A percentile compares a stretch with the other conserved stretches of the same genome.
Evolutionary conservation across 2,797 vertebrate genomes (phyloP).

Genomic region (Centropyge bicolor): DNA sequence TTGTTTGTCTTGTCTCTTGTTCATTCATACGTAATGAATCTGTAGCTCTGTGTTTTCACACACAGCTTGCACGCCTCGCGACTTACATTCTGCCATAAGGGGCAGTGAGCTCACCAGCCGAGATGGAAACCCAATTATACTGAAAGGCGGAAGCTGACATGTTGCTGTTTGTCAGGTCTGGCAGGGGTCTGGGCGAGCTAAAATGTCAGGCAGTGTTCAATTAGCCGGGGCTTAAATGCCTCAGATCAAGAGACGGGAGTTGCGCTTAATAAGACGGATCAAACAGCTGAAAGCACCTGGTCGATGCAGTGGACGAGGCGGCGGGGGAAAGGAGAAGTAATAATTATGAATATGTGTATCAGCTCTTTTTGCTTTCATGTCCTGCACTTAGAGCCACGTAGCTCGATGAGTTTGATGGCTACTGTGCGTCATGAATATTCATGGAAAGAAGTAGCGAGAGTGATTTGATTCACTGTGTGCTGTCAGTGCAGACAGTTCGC

Average conservation of each 20-base stretch:
- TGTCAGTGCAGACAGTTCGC: constrained; percentile 28
- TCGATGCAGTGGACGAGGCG: constrained; percentile 34
- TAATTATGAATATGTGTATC: constrained; percentile 50
- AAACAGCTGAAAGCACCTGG: constrained; percentile 61
- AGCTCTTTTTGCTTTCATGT: constrained; percentile 44
- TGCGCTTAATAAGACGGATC: constrained; percentile 66
- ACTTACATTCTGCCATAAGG: constrained; percentile 22
- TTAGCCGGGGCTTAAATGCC: constrained; percentile 70
- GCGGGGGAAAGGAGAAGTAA: constrained; percentile 2
- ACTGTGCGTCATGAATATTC: constrained; percentile 51
- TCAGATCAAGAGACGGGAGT: constrained; percentile 62
- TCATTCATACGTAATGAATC: constrained; percentile 57
- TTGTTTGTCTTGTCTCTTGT: constrained; percentile 45
- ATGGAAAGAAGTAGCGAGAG: neutral
- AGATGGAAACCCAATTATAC: constrained; percentile 71
- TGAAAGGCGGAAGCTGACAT: constrained; percentile 57
- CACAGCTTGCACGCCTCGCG: constrained; percentile 15
- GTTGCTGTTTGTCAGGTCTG: constrained; percentile 71
- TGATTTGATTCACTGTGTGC: constrained; percentile 34
- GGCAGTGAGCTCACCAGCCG: constrained; percentile 20
- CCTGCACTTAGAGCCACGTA: constrained; percentile 8
- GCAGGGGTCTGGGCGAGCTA: constrained; percentile 44
- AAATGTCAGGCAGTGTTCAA: constrained; percentile 78
- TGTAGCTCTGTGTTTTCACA: constrained; percentile 46
- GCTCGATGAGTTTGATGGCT: constrained; percentile 38